These are phyloP conservation scores for Pammene fasciana DNA, from an alignment of 2,888 invertebrate species.

Conservation along the genomic window DNA sequence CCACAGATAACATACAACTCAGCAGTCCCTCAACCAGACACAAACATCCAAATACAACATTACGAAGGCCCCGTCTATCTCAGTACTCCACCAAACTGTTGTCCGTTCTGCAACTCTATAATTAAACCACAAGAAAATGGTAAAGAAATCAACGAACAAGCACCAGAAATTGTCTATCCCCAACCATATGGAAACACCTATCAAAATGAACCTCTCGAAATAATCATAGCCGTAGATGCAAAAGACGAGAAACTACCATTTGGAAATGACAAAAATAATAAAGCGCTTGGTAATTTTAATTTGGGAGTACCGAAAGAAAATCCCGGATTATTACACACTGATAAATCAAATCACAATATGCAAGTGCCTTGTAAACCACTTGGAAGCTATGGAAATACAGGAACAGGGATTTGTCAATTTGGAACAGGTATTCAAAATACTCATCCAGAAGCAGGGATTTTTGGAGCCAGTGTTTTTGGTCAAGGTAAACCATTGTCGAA, in stretches of 20 bases:
- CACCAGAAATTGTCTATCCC: conserved; percentile 15
- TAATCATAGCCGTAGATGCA: neutral
- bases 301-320: neutral
- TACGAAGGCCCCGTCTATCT: conserved; percentile 62
- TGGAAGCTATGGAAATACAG: too few species aligned
- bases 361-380: neutral
- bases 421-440: too few species aligned
- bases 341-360: conserved; percentile 3
- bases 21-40: conserved; percentile 51
- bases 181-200: conserved; percentile 5
- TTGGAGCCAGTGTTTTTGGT: too few species aligned
- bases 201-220: conserved; percentile 1
- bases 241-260: neutral
- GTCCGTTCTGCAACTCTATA: conserved; percentile 30
- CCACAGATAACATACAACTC: conserved; percentile 49
- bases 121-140: neutral
- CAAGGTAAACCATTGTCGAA: conserved; percentile 41
- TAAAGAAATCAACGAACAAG: neutral
- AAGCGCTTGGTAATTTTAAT: too few species aligned
- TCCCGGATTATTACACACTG: conserved; percentile 5
- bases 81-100: conserved; percentile 40
- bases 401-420: neutral
- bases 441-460: too few species aligned
- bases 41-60: conserved; percentile 62
- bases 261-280: too few species aligned